These are phyloP conservation scores for Drosophila percnosoma DNA, from an alignment of 2,888 invertebrate genomes.

Conservation along the genomic window DNA sequence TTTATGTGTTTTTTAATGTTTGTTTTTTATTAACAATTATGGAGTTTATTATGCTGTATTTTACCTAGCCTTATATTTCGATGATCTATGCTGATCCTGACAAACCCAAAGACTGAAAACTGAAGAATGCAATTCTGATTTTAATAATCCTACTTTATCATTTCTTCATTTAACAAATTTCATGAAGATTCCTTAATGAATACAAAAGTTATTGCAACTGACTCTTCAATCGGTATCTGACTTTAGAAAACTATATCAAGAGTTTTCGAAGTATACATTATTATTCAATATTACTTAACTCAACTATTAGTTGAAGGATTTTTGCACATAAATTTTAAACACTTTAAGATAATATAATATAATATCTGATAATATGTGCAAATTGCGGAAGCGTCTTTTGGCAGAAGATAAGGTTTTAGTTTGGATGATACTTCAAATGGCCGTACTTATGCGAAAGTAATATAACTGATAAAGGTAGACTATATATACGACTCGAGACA, in stretches of 20 bases:
- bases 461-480: neutral
- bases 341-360: neutral
- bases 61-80: neutral
- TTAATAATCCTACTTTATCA: neutral
- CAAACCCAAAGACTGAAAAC: neutral
- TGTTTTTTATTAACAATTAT: no score
- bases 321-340: neutral
- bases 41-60: neutral
- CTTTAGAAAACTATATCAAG: no score
- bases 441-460: neutral
- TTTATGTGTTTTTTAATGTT: neutral
- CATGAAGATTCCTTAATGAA: neutral
- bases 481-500: neutral
- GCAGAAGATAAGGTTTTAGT: neutral
- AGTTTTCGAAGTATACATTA: no score
- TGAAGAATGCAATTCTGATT: neutral
- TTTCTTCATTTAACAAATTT: neutral
- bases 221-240: no score
- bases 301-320: neutral
- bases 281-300: no score
- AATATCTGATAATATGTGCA: neutral
- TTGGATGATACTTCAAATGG: neutral
- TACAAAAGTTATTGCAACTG: no score
- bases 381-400: neutral
- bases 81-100: neutral